Percentiles rank a stretch among this genome's conserved stretches.
Conservation (phyloP, 2,888 invertebrate genomes). For the Hyposoter dolosus region DNA sequence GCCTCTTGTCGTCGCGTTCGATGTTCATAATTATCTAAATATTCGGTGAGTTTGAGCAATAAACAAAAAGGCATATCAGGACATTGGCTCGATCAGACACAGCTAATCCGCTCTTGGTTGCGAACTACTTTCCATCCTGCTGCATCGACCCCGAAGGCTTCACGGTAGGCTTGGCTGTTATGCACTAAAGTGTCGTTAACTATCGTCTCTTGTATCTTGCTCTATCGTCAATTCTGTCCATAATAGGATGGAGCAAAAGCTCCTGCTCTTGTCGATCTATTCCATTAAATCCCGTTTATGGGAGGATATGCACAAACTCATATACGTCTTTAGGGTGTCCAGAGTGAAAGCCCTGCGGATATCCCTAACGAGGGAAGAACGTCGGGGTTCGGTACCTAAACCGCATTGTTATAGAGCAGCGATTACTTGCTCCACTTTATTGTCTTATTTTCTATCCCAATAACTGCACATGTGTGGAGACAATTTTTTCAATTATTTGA, state of each 20-base stretch:
- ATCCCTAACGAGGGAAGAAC: conserved; percentile 37
- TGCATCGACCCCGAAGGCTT: conserved; percentile 39
- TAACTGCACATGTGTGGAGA: background rate
- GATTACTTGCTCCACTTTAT: conserved; percentile 8
- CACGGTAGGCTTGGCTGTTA: conserved; percentile 58
- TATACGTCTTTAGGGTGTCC: conserved; percentile 56
- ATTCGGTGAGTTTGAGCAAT: background rate
- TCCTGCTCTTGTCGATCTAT: conserved; percentile 39
- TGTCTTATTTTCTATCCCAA: background rate
- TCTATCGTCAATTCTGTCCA: conserved; percentile 36
- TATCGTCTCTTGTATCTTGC: conserved; percentile 44
- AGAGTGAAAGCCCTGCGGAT: conserved; percentile 55
- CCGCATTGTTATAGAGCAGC: conserved; percentile 6
- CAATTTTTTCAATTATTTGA: background rate
- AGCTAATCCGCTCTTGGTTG: background rate
- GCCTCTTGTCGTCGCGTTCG: background rate
- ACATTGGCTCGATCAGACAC: conserved; percentile 9
- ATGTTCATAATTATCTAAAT: background rate
- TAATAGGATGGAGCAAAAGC: conserved; percentile 34
- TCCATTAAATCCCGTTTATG: conserved; percentile 70
- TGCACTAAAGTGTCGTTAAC: conserved; percentile 66
- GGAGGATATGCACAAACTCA: conserved; percentile 57
- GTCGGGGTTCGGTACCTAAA: conserved; percentile 9
- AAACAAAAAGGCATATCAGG: background rate
- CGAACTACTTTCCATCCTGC: conserved; percentile 13